phyloP scores from a whole-genome alignment of 2,888 invertebrate species.

The Eurytoma adleriae region DNA sequence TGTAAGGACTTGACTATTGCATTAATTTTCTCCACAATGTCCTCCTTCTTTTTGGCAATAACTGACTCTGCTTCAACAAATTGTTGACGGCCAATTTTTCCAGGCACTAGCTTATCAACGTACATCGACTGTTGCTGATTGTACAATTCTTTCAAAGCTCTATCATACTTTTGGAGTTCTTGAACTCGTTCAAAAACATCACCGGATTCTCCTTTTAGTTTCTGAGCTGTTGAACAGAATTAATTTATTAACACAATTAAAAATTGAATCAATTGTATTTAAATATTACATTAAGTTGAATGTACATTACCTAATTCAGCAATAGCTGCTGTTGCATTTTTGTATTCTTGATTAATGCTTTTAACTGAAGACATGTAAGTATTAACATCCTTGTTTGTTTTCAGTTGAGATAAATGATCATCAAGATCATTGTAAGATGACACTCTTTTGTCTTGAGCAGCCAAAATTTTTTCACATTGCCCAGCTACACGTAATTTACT shows the following conservation, averaged over 20 bases:
- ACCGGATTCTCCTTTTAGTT: constrained; percentile 80
- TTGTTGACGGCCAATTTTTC: constrained; percentile 79
- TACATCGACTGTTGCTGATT: constrained; percentile 77
- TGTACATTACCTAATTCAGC: constrained; percentile 72
- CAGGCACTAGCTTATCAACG: constrained; percentile 81
- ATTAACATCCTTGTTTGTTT: constrained; percentile 79
- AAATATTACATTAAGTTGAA: too few relatives aligned
- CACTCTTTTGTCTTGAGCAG: constrained; percentile 80
- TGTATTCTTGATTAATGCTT: constrained; percentile 80
- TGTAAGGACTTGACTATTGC: constrained; percentile 76
- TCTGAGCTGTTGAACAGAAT: constrained; percentile 70
- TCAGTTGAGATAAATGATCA: constrained; percentile 80
- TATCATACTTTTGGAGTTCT: constrained; percentile 81
- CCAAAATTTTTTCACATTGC: constrained; percentile 78
- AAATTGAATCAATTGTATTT: constrained; percentile 36
- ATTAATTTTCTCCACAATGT: constrained; percentile 78
- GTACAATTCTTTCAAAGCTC: constrained; percentile 75
- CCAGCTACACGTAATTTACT: constrained; percentile 75
- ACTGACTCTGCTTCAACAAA: constrained; percentile 80
- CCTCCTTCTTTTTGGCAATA: constrained; percentile 79
- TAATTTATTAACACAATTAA: constrained; percentile 43
- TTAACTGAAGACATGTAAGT: constrained; percentile 77
- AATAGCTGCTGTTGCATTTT: constrained; percentile 78
- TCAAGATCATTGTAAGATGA: constrained; percentile 80
- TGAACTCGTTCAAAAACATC: constrained; percentile 80